These are phyloP conservation scores for Cephalotes varians DNA, from an alignment of 2,888 invertebrate genomes.

Conservation along the genomic window DNA sequence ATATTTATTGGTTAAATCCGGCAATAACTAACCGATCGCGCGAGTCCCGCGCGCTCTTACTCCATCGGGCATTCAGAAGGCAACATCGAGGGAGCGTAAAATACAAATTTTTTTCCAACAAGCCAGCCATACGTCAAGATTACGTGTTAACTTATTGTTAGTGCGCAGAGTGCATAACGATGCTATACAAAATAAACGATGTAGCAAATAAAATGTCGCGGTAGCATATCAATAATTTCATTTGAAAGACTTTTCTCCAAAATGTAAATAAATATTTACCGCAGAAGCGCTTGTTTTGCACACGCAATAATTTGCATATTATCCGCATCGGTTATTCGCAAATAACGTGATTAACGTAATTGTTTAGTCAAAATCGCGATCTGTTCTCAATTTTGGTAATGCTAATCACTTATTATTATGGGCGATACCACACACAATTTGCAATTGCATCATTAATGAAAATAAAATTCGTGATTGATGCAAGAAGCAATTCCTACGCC, in stretches of 20 bases:
- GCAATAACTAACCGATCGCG: slow-evolving; percentile 49
- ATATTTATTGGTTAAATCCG: slow-evolving; percentile 45
- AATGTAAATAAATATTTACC: slow-evolving; percentile 33
- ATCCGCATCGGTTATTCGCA: neutral
- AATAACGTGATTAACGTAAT: slow-evolving; percentile 2
- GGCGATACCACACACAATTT: neutral
- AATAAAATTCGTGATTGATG: slow-evolving; percentile 31
- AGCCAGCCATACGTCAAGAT: slow-evolving; percentile 46
- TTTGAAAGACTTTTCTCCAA: slow-evolving; percentile 7
- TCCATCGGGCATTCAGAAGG: slow-evolving; percentile 12
- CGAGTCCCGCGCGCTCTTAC: neutral
- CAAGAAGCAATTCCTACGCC: slow-evolving; percentile 24
- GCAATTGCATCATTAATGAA: slow-evolving; percentile 27
- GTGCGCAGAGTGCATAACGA: slow-evolving; percentile 45
- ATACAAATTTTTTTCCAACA: slow-evolving; percentile 34
- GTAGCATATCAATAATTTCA: slow-evolving; percentile 10
- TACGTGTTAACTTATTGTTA: slow-evolving; percentile 49
- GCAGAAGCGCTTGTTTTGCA: neutral
- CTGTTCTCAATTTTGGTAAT: neutral
- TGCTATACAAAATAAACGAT: slow-evolving; percentile 25
- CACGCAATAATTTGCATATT: slow-evolving; percentile 1
- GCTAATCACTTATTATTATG: slow-evolving; percentile 24
- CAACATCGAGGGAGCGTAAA: slow-evolving; percentile 32
- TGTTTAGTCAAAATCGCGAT: neutral
- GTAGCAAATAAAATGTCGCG: slow-evolving; percentile 29